Percentiles rank a stretch among this genome's conserved stretches.
phyloP scores from a whole-genome alignment of 1,140 invertebrate genomes.

The Ditylenchus dipsaci region DNA sequence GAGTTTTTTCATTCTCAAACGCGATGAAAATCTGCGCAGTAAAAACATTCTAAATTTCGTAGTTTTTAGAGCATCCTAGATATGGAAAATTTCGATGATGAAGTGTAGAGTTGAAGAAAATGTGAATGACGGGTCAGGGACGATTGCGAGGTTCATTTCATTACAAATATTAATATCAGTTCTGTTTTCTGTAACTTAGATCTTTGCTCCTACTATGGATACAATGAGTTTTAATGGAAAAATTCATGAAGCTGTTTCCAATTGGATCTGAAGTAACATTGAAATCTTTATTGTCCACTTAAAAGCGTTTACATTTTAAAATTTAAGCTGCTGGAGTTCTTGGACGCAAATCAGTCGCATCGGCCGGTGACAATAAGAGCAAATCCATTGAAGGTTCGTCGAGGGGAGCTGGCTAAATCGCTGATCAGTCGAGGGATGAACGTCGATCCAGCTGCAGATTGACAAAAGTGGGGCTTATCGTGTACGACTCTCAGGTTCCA shows the following conservation, averaged over 20 bases:
- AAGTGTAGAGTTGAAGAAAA: no score
- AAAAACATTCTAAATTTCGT: no score
- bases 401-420: constrained; percentile 82
- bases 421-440: constrained; percentile 93
- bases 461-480: constrained; percentile 94
- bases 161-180: no score
- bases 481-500: constrained; percentile 91
- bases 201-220: constrained; percentile 74
- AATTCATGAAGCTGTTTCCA: constrained; percentile 86
- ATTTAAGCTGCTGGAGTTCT: constrained; percentile 75
- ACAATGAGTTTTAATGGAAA: constrained; percentile 93
- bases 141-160: no score
- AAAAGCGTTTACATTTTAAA: background rate
- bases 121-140: no score
- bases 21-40: no score
- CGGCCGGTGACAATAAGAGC: constrained; percentile 90
- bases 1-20: no score
- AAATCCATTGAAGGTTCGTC: constrained; percentile 87
- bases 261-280: constrained; percentile 46
- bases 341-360: constrained; percentile 92
- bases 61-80: no score
- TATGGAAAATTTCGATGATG: no score
- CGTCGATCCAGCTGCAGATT: constrained; percentile 92
- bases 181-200: no score
- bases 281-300: background rate